Evolutionary conservation across 2,797 vertebrate species (phyloP).

Genomic region (Rallus crepitans): DNA sequence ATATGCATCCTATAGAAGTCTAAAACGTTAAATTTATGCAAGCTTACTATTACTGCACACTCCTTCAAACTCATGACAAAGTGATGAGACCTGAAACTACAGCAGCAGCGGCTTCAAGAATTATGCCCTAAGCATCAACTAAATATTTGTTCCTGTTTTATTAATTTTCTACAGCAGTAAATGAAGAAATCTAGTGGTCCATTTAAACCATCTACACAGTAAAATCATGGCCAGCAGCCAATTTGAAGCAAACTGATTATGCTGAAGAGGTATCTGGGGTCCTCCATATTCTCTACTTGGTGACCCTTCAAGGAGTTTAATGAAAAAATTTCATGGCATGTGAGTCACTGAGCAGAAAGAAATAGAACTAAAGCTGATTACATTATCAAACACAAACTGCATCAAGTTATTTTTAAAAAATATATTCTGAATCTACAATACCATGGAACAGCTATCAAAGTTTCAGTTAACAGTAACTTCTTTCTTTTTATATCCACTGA

Average conservation of each 20-base stretch:
- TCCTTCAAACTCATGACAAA: not conserved
- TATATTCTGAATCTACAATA: not conserved
- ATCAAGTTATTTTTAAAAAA: not conserved
- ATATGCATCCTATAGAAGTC: not conserved
- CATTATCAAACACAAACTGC: conserved; percentile 44
- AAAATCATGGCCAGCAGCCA: conserved; percentile 30
- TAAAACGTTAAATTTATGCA: not conserved
- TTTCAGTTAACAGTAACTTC: not conserved
- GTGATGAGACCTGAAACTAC: not conserved
- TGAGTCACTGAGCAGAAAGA: conserved; percentile 30
- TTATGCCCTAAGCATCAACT: conserved; percentile 43
- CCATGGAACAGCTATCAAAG: not conserved
- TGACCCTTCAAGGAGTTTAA: conserved; percentile 67
- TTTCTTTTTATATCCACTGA: not conserved
- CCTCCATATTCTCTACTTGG: conserved; percentile 44
- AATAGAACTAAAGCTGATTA: conserved; percentile 36
- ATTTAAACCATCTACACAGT: conserved; percentile 46
- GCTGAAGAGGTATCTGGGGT: conserved; percentile 46
- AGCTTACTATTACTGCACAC: not conserved
- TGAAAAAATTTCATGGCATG: conserved; percentile 66
- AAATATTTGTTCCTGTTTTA: conserved; percentile 60
- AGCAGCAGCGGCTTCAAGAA: conserved; percentile 31
- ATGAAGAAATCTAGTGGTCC: conserved; percentile 43
- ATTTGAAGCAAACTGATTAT: conserved; percentile 42
- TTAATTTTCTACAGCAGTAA: conserved; percentile 61